A percentile compares a stretch with the other conserved stretches of the same genome.
phyloP scores from a whole-genome alignment of 2,888 invertebrate genomes.

The Metellina segmentata region DNA sequence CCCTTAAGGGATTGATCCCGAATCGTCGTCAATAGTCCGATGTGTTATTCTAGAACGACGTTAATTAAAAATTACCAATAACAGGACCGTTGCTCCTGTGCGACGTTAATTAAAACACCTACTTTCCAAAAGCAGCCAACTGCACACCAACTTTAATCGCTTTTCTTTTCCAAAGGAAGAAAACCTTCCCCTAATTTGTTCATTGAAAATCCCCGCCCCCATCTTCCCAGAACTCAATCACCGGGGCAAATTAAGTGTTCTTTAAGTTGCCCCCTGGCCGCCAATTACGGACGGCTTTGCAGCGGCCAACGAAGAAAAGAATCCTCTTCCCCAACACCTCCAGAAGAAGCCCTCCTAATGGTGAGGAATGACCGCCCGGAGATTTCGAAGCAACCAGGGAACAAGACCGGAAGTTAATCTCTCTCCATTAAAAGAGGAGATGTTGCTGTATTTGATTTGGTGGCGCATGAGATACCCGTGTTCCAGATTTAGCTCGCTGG shows the following conservation, averaged over 20 bases:
- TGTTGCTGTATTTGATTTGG: too few species aligned
- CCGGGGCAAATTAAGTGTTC: not conserved
- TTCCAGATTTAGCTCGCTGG: too few species aligned
- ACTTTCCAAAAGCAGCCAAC: too few species aligned
- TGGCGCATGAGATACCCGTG: too few species aligned
- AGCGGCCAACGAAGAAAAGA: not conserved
- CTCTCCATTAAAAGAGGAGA: not conserved
- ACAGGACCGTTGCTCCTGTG: too few species aligned
- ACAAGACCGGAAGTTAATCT: constrained; percentile 6
- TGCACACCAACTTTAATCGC: too few species aligned
- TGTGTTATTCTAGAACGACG: too few species aligned
- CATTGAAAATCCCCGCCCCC: not conserved
- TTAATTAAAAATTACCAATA: too few species aligned
- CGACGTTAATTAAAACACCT: too few species aligned
- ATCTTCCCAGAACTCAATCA: not conserved
- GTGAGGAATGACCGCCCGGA: constrained; percentile 16
- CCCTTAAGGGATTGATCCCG: too few species aligned
- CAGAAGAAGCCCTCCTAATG: constrained; percentile 2
- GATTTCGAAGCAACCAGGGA: not conserved
- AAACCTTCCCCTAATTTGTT: constrained; percentile 12
- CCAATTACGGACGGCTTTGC: constrained; percentile 2
- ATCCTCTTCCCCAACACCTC: not conserved
- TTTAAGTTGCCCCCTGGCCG: not conserved
- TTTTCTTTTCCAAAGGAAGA: not conserved
- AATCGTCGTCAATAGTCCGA: too few species aligned